phyloP scores from a whole-genome alignment of 2,113 vertebrate species.

The Glaucidium brasilianum region DNA sequence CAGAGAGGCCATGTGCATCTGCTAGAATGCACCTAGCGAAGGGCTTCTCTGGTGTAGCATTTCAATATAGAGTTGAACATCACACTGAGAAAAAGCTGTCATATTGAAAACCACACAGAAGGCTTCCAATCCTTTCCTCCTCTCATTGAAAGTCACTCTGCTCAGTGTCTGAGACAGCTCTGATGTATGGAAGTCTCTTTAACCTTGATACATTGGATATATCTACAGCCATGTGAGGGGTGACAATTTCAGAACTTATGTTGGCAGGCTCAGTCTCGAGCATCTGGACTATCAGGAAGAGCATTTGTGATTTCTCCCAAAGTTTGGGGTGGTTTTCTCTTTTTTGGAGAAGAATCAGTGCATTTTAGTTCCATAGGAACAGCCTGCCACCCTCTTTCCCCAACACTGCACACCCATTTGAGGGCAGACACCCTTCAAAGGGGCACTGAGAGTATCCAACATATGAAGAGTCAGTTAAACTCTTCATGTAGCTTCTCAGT shows the following conservation, averaged over 20 bases:
- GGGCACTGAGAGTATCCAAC: not conserved
- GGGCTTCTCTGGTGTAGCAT: not conserved
- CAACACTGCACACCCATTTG: not conserved
- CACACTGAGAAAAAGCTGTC: not conserved
- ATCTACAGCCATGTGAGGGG: not conserved
- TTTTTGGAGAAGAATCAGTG: not conserved
- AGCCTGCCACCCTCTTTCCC: not conserved
- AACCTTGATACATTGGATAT: not conserved
- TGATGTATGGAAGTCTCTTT: not conserved
- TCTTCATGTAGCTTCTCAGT: not conserved
- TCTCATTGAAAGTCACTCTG: not conserved
- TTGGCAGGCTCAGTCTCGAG: not conserved
- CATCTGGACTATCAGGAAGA: not conserved
- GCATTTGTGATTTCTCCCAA: not conserved
- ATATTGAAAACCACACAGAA: not conserved
- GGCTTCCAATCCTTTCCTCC: not conserved
- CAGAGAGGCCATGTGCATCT: not conserved
- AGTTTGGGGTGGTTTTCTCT: no score
- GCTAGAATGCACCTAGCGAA: not conserved
- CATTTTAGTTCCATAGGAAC: not conserved
- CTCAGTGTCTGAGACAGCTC: not conserved
- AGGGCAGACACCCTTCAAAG: not conserved
- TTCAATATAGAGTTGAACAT: not conserved
- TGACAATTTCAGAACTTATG: not conserved
- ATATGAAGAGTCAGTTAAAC: not conserved